Conservation (phyloP, 2,797 vertebrate species). For the Chlorospingus semifuscus region DNA sequence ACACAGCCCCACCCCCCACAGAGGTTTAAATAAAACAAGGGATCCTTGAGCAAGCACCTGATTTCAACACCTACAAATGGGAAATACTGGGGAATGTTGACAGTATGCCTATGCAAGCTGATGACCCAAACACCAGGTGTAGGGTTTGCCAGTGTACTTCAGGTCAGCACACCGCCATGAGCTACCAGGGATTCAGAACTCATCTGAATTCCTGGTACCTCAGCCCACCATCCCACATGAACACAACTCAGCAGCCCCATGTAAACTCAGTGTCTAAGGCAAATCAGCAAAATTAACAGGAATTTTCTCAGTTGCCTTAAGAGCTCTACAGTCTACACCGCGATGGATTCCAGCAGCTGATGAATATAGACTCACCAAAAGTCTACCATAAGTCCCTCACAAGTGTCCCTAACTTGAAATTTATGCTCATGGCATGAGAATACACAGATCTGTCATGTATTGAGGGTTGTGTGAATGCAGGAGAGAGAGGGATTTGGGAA, state of each 20-base stretch:
- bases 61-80: background rate
- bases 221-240: background rate
- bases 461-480: background rate
- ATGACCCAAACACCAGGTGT: background rate
- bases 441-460: background rate
- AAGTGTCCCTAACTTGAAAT: background rate
- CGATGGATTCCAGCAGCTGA: background rate
- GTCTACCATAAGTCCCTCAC: background rate
- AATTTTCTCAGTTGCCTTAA: background rate
- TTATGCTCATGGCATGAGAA: background rate
- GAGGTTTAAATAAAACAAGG: background rate
- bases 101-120: rapidly evolving
- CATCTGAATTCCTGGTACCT: background rate
- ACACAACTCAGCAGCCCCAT: background rate
- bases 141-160: background rate
- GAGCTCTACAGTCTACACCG: background rate
- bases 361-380: background rate
- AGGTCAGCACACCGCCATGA: background rate
- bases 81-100: background rate
- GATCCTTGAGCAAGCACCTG: background rate
- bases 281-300: background rate
- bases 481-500: background rate
- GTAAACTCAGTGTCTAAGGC: background rate
- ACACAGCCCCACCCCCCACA: rapidly evolving
- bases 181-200: background rate